Evolutionary conservation across 2,888 invertebrate genomes (phyloP).

Genomic region (Idaea biselata): DNA sequence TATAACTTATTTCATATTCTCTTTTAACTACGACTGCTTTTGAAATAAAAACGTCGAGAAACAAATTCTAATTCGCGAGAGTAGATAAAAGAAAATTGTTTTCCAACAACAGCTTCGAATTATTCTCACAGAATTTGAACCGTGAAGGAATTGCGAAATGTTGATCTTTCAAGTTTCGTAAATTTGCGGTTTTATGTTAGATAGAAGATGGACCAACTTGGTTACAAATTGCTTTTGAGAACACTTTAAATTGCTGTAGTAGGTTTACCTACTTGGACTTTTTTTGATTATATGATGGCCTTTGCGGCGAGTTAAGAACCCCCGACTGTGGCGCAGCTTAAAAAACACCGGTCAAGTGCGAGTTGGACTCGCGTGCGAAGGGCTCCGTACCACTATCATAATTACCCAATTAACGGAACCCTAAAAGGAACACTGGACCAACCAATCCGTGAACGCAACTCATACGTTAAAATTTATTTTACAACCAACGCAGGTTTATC

Average conservation of each 20-base stretch:
- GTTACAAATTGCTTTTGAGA: not conserved
- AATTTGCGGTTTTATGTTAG: not conserved
- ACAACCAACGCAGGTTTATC: too few relatives aligned
- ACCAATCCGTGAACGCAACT: too few relatives aligned
- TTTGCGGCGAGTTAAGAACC: too few relatives aligned
- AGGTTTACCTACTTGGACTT: not conserved
- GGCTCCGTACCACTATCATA: too few relatives aligned
- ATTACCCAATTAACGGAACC: too few relatives aligned
- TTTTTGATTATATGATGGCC: not conserved
- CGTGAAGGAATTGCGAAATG: not conserved
- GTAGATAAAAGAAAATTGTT: not conserved
- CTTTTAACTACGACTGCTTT: not conserved
- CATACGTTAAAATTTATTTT: too few relatives aligned
- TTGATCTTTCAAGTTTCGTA: slow-evolving; percentile 5
- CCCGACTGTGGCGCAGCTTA: too few relatives aligned
- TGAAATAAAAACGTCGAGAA: not conserved
- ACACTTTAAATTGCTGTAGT: not conserved
- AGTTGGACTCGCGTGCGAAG: too few relatives aligned
- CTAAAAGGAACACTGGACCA: too few relatives aligned
- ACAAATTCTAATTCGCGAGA: not conserved
- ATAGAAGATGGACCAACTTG: not conserved
- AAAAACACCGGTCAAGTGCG: too few relatives aligned
- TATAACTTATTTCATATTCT: not conserved
- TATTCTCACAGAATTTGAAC: slow-evolving; percentile 1
- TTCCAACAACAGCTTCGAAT: not conserved